A percentile compares a stretch with the other conserved stretches of the same genome.
Evolutionary conservation across 1,140 invertebrate species (phyloP).

Genomic region (Pinna nobilis): DNA sequence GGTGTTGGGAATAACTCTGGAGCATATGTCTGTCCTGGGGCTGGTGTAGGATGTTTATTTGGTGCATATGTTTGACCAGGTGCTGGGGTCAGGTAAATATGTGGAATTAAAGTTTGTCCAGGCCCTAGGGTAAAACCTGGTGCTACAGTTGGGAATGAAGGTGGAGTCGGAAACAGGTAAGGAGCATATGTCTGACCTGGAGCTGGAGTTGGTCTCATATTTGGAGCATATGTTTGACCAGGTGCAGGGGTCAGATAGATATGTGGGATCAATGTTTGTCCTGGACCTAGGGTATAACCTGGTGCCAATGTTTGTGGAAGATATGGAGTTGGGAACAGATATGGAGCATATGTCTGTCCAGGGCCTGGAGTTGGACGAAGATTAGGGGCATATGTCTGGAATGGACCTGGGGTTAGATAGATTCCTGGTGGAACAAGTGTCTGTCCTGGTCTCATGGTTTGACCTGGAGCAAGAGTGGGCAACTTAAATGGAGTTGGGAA

Average conservation of each 20-base stretch:
- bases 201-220: conserved; percentile 51
- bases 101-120: conserved; percentile 21
- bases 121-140: conserved; percentile 53
- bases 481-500: conserved; percentile 15
- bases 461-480: conserved; percentile 30
- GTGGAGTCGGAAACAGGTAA: conserved; percentile 47
- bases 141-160: conserved; percentile 40
- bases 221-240: conserved; percentile 43
- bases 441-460: conserved; percentile 31
- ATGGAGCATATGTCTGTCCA: conserved; percentile 27
- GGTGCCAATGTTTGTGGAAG: conserved; percentile 10
- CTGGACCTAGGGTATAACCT: conserved; percentile 38
- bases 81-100: conserved; percentile 40
- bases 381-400: conserved; percentile 35
- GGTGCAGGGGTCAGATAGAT: conserved; percentile 38
- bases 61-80: conserved; percentile 45
- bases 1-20: conserved; percentile 44
- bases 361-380: conserved; percentile 27
- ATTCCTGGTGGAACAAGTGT: conserved; percentile 13
- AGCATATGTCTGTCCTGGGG: conserved; percentile 48
- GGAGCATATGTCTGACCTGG: conserved; percentile 54
- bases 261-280: conserved; percentile 32
- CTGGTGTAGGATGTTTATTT: conserved; percentile 42
- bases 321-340: conserved; percentile 21
- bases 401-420: conserved; percentile 30